Percentiles rank a stretch among this genome's conserved stretches.
Conservation (phyloP, 2,113 vertebrate species). For the Hippocampus comes region DNA sequence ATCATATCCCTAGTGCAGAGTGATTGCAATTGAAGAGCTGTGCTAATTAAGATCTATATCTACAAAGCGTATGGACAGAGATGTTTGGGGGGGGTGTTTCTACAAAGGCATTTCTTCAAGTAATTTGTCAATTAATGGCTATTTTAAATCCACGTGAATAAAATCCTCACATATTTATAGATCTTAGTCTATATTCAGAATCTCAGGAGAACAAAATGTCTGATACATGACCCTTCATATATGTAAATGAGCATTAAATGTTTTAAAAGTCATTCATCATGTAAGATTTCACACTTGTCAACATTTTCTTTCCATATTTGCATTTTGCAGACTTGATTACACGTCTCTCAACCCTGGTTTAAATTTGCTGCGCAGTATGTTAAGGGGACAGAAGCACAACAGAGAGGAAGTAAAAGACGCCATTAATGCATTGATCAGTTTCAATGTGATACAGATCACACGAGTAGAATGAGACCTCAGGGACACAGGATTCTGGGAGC, state of each 20-base stretch:
- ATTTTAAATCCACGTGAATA: background rate
- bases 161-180: background rate
- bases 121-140: too few relatives aligned
- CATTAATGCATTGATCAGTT: constrained; percentile 28
- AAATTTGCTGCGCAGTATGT: constrained; percentile 6
- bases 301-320: background rate
- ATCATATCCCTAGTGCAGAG: background rate
- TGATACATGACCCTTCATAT: background rate
- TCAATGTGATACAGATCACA: constrained; percentile 10
- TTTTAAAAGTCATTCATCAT: background rate
- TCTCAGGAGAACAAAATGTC: background rate
- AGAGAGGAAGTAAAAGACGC: background rate
- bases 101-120: background rate
- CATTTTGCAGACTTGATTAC: background rate
- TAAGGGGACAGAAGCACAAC: background rate
- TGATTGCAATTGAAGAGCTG: background rate
- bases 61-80: background rate
- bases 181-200: background rate
- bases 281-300: too few relatives aligned
- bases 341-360: background rate
- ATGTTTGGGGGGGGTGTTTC: background rate
- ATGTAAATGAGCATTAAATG: background rate
- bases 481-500: constrained; percentile 7
- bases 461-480: constrained; percentile 27
- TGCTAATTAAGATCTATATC: too few relatives aligned